phyloP scores from a whole-genome alignment of 2,888 invertebrate species.

The Drepana falcataria region DNA sequence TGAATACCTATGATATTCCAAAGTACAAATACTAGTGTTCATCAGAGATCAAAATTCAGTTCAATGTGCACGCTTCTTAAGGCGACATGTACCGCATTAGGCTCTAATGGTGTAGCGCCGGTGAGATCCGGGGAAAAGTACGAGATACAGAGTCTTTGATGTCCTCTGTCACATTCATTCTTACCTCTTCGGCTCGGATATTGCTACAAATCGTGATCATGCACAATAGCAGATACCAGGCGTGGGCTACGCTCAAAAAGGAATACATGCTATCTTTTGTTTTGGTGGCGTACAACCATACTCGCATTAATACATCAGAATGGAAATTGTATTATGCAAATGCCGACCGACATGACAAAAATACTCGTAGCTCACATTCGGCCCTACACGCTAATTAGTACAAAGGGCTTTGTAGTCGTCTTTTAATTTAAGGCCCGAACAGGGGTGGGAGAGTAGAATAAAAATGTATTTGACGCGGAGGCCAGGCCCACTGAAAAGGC shows the following conservation, averaged over 20 bases:
- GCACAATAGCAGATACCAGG: too few relatives aligned
- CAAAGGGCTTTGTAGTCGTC: conserved; percentile 15
- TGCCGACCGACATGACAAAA: background rate
- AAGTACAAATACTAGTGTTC: background rate
- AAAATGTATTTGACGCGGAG: conserved; percentile 14
- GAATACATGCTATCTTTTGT: too few relatives aligned
- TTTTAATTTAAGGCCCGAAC: conserved; percentile 26
- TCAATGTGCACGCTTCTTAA: background rate
- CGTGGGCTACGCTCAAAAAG: too few relatives aligned
- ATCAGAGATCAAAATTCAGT: too few relatives aligned
- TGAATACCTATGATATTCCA: background rate
- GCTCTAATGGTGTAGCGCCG: background rate
- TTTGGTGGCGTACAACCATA: background rate
- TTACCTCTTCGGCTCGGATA: background rate
- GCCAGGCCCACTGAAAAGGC: background rate
- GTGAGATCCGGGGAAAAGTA: background rate
- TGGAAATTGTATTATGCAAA: background rate
- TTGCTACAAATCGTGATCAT: too few relatives aligned
- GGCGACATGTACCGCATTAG: background rate
- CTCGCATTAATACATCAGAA: background rate
- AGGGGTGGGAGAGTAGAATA: conserved; percentile 14
- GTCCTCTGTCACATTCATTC: background rate
- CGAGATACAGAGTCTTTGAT: background rate
- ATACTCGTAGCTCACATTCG: background rate
- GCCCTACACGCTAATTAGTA: conserved; percentile 4